Evolutionary conservation across 2,113 vertebrate genomes (phyloP).

Genomic region (Manacus vitellinus): DNA sequence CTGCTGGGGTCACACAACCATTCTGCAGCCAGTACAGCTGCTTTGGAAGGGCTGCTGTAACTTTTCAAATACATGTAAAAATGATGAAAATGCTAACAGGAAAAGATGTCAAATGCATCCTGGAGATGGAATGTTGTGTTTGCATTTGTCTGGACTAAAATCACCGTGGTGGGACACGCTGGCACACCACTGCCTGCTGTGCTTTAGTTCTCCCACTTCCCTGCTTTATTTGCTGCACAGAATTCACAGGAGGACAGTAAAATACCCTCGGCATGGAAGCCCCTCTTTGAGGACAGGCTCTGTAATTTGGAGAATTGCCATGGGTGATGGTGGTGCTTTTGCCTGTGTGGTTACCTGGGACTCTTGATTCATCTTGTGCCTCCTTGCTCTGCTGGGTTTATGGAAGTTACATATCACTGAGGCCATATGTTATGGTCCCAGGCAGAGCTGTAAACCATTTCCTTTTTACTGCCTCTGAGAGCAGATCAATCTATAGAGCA

Average conservation of each 20-base stretch:
- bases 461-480: slow-evolving; percentile 36
- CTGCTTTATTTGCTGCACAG: neutral
- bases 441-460: slow-evolving; percentile 50
- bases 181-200: neutral
- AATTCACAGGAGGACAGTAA: neutral
- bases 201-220: neutral
- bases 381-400: slow-evolving; percentile 32
- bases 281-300: neutral
- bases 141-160: neutral
- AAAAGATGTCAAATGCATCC: neutral
- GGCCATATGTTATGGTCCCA: slow-evolving; percentile 36
- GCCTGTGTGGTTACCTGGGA: neutral
- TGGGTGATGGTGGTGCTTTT: neutral
- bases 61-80: neutral
- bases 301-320: neutral
- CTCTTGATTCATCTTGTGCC: slow-evolving; percentile 12
- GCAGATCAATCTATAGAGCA: slow-evolving; percentile 9
- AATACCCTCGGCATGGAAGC: neutral
- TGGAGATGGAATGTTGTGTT: neutral
- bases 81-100: neutral
- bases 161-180: neutral
- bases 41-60: neutral
- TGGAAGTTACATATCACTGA: slow-evolving; percentile 12
- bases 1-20: neutral
- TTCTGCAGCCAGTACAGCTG: neutral